Percentiles rank a stretch among this genome's conserved stretches.
Evolutionary conservation across 2,113 vertebrate species (phyloP).

Genomic region (Platycercus adscitus): DNA sequence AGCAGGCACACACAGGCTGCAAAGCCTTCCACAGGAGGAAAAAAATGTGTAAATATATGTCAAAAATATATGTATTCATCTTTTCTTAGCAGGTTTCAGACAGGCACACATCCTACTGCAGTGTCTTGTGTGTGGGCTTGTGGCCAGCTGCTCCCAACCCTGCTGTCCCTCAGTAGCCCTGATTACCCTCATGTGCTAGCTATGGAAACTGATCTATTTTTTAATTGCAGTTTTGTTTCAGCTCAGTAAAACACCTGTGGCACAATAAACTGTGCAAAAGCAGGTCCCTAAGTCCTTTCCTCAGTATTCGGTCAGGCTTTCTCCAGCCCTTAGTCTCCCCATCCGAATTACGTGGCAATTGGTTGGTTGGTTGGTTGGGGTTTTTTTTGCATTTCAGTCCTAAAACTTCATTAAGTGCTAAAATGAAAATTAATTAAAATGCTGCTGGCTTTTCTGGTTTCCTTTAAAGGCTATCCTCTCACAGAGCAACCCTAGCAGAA

Average conservation of each 20-base stretch:
- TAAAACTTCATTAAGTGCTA: not conserved
- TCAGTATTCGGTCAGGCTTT: fast-evolving
- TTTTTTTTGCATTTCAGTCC: not conserved
- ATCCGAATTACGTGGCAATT: not conserved
- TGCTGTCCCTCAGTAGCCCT: fast-evolving
- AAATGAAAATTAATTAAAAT: fast-evolving
- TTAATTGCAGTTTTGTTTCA: not conserved
- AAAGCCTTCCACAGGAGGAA: fast-evolving
- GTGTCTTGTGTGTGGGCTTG: fast-evolving
- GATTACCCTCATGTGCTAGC: not conserved
- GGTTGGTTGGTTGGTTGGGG: not conserved
- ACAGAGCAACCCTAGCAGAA: not conserved
- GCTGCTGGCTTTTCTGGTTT: not conserved
- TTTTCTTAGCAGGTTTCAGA: not conserved
- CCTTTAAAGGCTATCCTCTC: not conserved
- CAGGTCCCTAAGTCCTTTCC: not conserved
- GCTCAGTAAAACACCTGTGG: not conserved
- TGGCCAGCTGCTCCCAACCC: fast-evolving
- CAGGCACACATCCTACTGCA: fast-evolving
- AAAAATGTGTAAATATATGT: not conserved
- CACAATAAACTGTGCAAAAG: not conserved
- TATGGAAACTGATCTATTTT: not conserved
- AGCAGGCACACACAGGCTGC: not conserved
- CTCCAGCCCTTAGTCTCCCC: not conserved
- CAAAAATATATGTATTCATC: fast-evolving